Evolutionary conservation across 2,113 vertebrate species (phyloP).

Genomic region (Clarias gariepinus): DNA sequence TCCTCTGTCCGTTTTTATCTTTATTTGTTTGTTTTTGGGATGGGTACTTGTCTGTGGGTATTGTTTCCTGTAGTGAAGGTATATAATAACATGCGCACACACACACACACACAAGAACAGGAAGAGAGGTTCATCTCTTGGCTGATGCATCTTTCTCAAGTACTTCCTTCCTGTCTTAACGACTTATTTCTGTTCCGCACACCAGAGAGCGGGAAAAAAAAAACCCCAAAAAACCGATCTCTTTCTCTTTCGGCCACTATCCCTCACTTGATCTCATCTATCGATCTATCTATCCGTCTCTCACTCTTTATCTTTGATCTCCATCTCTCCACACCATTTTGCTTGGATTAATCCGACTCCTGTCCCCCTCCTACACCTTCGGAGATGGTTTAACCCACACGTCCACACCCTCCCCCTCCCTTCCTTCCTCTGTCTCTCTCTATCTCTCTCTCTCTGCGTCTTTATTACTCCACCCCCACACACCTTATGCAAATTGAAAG

Average conservation of each 20-base stretch:
- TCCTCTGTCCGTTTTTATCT: neutral
- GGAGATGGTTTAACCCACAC: constrained; percentile 71
- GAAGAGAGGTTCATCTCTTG: constrained; percentile 50
- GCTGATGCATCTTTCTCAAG: constrained; percentile 60
- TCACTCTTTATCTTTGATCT: neutral
- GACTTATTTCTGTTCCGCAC: constrained; percentile 37
- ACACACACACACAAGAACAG: constrained; percentile 43
- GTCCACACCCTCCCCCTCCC: constrained; percentile 57
- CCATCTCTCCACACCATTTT: neutral
- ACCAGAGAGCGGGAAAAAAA: constrained; percentile 11
- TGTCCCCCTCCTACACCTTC: constrained; percentile 63
- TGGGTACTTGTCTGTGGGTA: neutral
- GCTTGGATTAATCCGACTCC: constrained; percentile 47
- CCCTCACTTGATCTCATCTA: neutral
- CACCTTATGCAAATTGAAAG: constrained; percentile 79
- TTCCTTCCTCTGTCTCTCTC: constrained; percentile 24
- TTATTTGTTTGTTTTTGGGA: neutral
- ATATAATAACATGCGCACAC: neutral
- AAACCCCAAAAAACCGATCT: neutral
- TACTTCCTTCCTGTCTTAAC: constrained; percentile 73
- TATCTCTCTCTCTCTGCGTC: constrained; percentile 36
- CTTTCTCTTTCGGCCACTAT: neutral
- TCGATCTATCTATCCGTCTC: neutral
- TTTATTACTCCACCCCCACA: constrained; percentile 67
- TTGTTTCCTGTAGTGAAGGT: neutral